A percentile compares a stretch with the other conserved stretches of the same genome.
Evolutionary conservation across 2,113 vertebrate genomes (phyloP).

Genomic region (Notarius lentiginosus): DNA sequence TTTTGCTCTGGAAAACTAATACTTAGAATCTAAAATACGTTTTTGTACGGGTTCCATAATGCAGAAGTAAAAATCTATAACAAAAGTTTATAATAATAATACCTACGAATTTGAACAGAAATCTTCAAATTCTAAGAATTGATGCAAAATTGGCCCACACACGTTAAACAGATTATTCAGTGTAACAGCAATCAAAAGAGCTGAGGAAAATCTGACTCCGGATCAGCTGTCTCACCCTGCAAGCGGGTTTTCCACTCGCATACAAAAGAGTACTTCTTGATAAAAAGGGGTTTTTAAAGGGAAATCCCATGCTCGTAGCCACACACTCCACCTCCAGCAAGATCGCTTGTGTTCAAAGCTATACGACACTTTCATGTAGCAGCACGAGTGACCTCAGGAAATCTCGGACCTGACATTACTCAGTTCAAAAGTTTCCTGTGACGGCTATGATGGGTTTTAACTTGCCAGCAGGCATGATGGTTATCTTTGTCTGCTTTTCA

Average conservation of each 20-base stretch:
- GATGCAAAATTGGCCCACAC: not conserved
- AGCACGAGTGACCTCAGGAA: constrained; percentile 17
- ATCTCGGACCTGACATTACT: constrained; percentile 20
- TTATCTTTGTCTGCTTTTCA: constrained; percentile 5
- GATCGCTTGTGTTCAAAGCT: not conserved
- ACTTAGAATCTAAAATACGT: too few relatives aligned
- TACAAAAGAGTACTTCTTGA: constrained; percentile 2
- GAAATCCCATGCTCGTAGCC: constrained; percentile 5
- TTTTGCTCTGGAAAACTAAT: too few relatives aligned
- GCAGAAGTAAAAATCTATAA: not conserved
- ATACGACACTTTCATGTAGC: constrained; percentile 10
- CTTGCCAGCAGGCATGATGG: constrained; percentile 28
- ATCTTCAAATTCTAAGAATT: not conserved
- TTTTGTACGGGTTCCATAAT: too few relatives aligned
- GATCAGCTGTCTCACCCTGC: not conserved
- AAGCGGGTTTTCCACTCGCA: not conserved
- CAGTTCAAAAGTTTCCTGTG: constrained; percentile 19
- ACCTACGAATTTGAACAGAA: not conserved
- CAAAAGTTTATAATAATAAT: not conserved
- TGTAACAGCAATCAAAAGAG: not conserved
- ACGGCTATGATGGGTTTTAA: constrained; percentile 6
- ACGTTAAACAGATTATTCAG: not conserved
- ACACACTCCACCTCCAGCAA: not conserved
- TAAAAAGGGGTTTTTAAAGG: constrained; percentile 3
- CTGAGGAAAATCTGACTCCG: constrained; percentile 2